phyloP scores from a whole-genome alignment of 2,797 vertebrate genomes.

The Cephalopachus bancanus region DNA sequence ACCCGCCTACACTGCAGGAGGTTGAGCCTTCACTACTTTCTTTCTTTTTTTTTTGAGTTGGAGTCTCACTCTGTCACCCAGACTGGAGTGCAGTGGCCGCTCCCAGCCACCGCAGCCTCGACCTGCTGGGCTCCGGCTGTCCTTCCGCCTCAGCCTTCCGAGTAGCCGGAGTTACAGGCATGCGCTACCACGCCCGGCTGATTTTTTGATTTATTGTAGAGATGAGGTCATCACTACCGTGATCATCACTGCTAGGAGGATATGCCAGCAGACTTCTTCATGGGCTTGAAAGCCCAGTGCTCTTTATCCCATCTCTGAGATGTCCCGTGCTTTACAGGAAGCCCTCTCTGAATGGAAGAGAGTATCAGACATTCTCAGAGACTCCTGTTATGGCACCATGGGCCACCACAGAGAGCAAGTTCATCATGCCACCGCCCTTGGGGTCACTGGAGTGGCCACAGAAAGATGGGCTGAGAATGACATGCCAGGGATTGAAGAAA shows the following conservation, averaged over 20 bases:
- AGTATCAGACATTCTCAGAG: not conserved
- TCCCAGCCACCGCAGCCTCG: too few species aligned
- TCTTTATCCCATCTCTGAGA: not conserved
- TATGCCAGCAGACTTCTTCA: not conserved
- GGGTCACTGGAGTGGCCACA: not conserved
- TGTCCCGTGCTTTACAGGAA: not conserved
- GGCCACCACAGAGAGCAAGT: not conserved
- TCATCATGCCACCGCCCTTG: not conserved
- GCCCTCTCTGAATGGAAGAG: not conserved
- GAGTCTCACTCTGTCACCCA: too few species aligned
- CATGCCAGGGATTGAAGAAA: not conserved
- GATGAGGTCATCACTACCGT: too few species aligned
- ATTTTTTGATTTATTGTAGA: too few species aligned
- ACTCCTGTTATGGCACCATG: not conserved
- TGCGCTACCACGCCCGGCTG: too few species aligned
- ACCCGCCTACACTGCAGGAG: too few species aligned
- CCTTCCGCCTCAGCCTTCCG: too few species aligned
- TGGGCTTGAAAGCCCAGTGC: not conserved
- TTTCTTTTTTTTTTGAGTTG: too few species aligned
- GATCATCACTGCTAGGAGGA: not conserved
- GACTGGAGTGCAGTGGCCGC: too few species aligned
- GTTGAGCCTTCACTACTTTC: too few species aligned
- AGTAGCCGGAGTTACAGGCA: too few species aligned
- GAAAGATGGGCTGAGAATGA: not conserved
- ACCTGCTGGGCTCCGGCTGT: too few species aligned